A percentile compares a stretch with the other conserved stretches of the same genome.
Conservation (phyloP, 2,888 invertebrate species). For the Trilocha varians region DNA sequence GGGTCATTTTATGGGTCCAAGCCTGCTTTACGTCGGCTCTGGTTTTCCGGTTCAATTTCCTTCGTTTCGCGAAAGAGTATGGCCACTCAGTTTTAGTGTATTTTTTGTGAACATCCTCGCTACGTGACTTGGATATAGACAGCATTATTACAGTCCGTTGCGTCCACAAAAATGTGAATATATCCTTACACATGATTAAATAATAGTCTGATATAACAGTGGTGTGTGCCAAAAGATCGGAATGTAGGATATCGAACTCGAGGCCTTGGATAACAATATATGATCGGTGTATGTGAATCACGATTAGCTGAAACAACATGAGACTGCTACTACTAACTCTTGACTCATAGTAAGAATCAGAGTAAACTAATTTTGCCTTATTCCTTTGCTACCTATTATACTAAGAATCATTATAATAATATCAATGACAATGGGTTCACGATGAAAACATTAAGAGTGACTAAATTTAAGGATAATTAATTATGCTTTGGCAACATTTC, state of each 20-base stretch:
- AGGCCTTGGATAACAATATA: no score
- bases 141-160: not conserved
- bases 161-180: not conserved
- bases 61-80: not conserved
- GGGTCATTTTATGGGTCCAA: constrained; percentile 4
- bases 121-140: not conserved
- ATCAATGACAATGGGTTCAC: no score
- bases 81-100: not conserved
- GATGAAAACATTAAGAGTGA: no score
- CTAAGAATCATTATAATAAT: no score
- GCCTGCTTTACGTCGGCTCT: not conserved
- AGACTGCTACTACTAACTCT: no score
- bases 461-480: no score
- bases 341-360: no score
- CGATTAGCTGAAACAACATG: no score
- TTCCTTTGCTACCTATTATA: no score
- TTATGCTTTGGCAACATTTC: no score
- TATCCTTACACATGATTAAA: not conserved
- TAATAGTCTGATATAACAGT: not conserved
- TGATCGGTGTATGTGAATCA: no score
- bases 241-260: not conserved
- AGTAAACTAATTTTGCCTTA: no score
- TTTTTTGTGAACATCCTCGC: not conserved
- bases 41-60: not conserved
- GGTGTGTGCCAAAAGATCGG: not conserved